phyloP scores from a whole-genome alignment of 2,888 invertebrate genomes.

The Acanthosepion pharaonis region DNA sequence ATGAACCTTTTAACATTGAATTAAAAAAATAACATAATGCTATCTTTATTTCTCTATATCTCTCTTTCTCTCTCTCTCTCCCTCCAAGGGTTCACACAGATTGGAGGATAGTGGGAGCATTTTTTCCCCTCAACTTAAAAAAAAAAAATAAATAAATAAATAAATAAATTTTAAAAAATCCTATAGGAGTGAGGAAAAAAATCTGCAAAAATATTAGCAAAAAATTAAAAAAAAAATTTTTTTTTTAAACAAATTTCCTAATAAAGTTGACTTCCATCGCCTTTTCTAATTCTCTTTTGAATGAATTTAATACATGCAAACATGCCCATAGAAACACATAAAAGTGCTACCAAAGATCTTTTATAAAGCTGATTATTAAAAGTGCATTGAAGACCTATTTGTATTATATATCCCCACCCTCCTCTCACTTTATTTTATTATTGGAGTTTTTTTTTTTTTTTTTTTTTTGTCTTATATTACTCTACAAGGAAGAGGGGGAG shows the following conservation, averaged over 20 bases:
- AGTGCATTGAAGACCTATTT: background rate
- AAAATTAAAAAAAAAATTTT: background rate
- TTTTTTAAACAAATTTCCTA: background rate
- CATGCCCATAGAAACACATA: background rate
- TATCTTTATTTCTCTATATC: background rate
- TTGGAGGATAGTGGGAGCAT: background rate
- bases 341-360: conserved; percentile 33
- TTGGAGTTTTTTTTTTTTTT: background rate
- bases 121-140: background rate
- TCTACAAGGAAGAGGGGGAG: background rate
- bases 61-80: background rate
- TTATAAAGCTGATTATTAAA: background rate
- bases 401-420: background rate
- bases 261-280: background rate
- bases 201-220: background rate
- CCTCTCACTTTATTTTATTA: background rate
- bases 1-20: background rate
- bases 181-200: background rate
- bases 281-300: background rate
- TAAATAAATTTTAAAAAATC: background rate
- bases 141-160: background rate
- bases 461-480: background rate
- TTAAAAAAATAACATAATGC: background rate
- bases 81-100: background rate
- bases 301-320: background rate